These are phyloP conservation scores for Hippocampus comes DNA, from an alignment of 2,113 vertebrate species.

Conservation along the genomic window DNA sequence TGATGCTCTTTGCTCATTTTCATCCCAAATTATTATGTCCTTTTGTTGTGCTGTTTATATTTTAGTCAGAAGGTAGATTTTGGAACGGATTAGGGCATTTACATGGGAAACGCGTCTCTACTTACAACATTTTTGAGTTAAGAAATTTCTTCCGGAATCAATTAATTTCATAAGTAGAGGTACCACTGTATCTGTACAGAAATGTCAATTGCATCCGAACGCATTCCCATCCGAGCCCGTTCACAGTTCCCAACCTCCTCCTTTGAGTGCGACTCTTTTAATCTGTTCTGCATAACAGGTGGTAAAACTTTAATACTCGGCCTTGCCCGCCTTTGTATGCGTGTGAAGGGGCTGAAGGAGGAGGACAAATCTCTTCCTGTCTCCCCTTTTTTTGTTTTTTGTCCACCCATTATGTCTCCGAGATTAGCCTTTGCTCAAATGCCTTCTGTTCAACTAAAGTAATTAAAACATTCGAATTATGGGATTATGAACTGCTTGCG, in stretches of 20 bases:
- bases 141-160: too few relatives aligned
- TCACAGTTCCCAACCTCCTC: constrained; percentile 31
- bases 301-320: constrained; percentile 53
- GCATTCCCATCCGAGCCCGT: neutral
- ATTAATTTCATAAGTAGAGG: too few relatives aligned
- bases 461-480: constrained; percentile 76
- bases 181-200: neutral
- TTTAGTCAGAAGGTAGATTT: too few relatives aligned
- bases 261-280: constrained; percentile 3
- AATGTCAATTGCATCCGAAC: constrained; percentile 11
- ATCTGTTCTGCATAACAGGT: constrained; percentile 51
- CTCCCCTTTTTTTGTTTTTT: constrained; percentile 6
- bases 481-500: constrained; percentile 69
- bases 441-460: constrained; percentile 75
- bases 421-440: constrained; percentile 72
- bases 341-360: constrained; percentile 45
- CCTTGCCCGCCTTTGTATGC: constrained; percentile 38
- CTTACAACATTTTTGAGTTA: too few relatives aligned
- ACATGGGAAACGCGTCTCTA: too few relatives aligned
- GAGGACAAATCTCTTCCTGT: constrained; percentile 48
- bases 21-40: too few relatives aligned
- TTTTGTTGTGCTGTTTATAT: too few relatives aligned
- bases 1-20: too few relatives aligned
- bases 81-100: too few relatives aligned
- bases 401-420: constrained; percentile 63